phyloP scores from a whole-genome alignment of 1,140 invertebrate genomes.

The Drosophila insularis region DNA sequence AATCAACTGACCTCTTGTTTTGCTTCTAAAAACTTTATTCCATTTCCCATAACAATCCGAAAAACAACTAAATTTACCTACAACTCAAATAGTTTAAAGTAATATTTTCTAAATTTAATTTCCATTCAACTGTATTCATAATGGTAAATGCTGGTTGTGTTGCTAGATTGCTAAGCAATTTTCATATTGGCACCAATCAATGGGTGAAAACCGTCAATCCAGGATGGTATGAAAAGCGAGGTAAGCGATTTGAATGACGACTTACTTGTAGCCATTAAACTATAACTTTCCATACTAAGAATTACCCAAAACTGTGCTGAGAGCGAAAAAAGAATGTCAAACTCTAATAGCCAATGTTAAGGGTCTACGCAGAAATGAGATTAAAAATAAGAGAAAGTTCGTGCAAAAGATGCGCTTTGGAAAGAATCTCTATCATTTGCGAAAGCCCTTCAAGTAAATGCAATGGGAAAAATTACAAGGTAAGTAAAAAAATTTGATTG shows the following conservation, averaged over 20 bases:
- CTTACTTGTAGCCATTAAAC: not conserved
- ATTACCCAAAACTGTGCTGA: conserved; percentile 38
- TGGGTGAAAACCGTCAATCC: conserved; percentile 58
- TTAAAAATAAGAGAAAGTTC: not conserved
- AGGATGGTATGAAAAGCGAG: conserved; percentile 39
- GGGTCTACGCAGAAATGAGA: not conserved
- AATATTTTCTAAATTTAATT: conserved; percentile 15
- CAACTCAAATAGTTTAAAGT: not conserved
- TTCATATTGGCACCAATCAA: conserved; percentile 3
- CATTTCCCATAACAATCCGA: not conserved
- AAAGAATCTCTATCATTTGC: not conserved
- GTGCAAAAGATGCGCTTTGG: not conserved
- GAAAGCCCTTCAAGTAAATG: not conserved
- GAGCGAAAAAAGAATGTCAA: conserved; percentile 7
- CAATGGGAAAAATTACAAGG: not conserved
- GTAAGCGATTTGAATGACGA: not conserved
- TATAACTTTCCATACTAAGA: conserved; percentile 12
- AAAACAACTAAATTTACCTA: conserved; percentile 1
- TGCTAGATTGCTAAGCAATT: conserved; percentile 37
- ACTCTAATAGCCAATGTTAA: not conserved
- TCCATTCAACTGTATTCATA: conserved; percentile 33
- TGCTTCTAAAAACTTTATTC: not conserved
- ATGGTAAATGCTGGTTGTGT: conserved; percentile 51
- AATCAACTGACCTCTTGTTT: no score
- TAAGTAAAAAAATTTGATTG: not conserved